A percentile compares a stretch with the other conserved stretches of the same genome.
These are phyloP conservation scores for Somateria mollissima DNA, from an alignment of 2,797 vertebrate genomes.

Conservation along the genomic window DNA sequence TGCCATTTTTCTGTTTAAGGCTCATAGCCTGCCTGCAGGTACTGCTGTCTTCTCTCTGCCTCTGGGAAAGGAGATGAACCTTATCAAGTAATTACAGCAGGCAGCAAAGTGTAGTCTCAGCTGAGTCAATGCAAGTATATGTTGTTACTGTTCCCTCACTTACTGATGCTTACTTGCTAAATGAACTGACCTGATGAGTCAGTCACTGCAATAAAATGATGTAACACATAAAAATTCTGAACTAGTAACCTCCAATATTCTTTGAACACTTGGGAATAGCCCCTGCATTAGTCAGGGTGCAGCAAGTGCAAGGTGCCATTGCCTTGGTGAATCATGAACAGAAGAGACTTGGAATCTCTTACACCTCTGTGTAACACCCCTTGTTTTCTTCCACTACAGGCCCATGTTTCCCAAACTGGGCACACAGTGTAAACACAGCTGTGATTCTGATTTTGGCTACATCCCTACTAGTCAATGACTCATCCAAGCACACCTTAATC, in stretches of 20 bases:
- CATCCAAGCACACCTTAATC: background rate
- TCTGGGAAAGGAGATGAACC: background rate
- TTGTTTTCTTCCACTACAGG: conserved; percentile 19
- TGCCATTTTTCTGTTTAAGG: background rate
- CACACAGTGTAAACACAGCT: background rate
- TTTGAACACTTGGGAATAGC: conserved; percentile 54
- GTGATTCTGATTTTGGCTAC: background rate
- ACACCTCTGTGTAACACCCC: conserved; percentile 30
- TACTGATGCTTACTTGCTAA: conserved; percentile 65
- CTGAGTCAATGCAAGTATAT: conserved; percentile 19
- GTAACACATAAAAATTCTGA: conserved; percentile 68
- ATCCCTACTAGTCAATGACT: background rate
- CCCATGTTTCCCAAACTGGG: background rate
- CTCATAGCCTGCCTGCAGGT: conserved; percentile 2
- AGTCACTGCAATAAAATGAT: conserved; percentile 68
- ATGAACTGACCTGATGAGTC: conserved; percentile 75
- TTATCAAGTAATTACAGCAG: conserved; percentile 46
- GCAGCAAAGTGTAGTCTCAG: conserved; percentile 39
- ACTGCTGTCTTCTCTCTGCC: conserved; percentile 19
- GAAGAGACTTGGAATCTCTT: conserved; percentile 31
- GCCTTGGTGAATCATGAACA: conserved; percentile 51
- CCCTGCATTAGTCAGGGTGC: conserved; percentile 64
- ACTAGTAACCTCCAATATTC: conserved; percentile 72
- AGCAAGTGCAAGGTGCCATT: conserved; percentile 29
- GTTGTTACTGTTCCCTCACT: conserved; percentile 39